A percentile compares a stretch with the other conserved stretches of the same genome.
Conservation (phyloP, 23 tunicate species). For the Ciona savignyi region DNA sequence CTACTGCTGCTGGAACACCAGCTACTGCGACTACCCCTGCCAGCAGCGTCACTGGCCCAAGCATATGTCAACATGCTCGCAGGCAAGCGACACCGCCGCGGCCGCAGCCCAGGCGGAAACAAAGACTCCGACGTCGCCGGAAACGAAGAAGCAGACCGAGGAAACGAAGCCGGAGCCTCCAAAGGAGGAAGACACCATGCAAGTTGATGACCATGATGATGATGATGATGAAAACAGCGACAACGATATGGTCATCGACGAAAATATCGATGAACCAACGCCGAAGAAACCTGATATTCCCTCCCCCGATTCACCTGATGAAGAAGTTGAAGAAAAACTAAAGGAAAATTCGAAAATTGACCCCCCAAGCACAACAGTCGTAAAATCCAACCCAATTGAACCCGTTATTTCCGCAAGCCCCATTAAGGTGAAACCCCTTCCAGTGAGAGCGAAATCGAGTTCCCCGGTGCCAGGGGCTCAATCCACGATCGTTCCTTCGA, state of each 20-base stretch:
- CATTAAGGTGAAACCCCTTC: not conserved
- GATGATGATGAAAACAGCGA: constrained; percentile 44
- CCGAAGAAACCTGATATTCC: not conserved
- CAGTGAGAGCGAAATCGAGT: not conserved
- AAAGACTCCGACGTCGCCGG: not conserved
- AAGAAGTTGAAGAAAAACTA: not conserved
- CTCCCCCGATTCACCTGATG: constrained; percentile 1
- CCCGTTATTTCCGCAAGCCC: not conserved
- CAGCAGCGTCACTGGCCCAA: constrained; percentile 98
- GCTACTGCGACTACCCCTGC: constrained; percentile 97
- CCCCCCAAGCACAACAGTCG: not conserved
- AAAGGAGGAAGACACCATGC: constrained; percentile 3
- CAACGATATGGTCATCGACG: constrained; percentile 61
- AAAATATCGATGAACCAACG: constrained; percentile 13
- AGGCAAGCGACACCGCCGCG: constrained; percentile 25
- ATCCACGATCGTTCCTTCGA: not conserved
- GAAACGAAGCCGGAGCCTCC: not conserved
- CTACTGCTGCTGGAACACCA: constrained; percentile 99
- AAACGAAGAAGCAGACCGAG: not conserved
- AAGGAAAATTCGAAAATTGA: not conserved
- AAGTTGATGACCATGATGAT: constrained; percentile 26
- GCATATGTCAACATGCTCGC: constrained; percentile 87
- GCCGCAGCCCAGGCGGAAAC: not conserved
- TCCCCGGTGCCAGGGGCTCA: not conserved
- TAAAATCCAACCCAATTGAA: not conserved